Evolutionary conservation across 2,797 vertebrate species (phyloP), one percentile per base, ranked within the genome.

Genomic region (Pipistrellus pipistrellus): DNA sequence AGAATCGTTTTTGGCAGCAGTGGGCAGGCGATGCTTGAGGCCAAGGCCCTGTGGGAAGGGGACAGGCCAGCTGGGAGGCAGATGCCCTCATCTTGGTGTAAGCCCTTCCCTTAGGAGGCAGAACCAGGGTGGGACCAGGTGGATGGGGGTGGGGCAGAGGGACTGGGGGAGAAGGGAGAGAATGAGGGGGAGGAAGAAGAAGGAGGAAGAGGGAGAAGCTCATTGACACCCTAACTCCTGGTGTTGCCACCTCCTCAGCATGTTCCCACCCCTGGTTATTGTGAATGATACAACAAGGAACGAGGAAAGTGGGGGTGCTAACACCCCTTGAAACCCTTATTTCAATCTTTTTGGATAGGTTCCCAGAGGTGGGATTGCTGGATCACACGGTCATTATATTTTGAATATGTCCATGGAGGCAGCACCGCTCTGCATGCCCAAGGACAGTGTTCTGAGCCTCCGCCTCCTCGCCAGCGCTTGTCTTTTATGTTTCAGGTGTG

Each of bases 401-500:
- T 51, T 7, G 18, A 9, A 4, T 9, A 0, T 25, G 9, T 20
- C 14, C 12, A 0, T 0, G 8, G 15, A 64, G 35, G 18, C 6
- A 4, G 6, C 1, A 3, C 21, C 15, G 2, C 38, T 9, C 2
- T 7, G 20, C 6, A 0, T 18, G 9, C 25, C 4, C 38, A 46
- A 27, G 0, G 1, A 55, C 5, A 27, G 48, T 9, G n/a, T 15
- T 38, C 21, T 3, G 1, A 2, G 4, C 11, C 41, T 25, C 53
- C 0, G 0, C 8, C 11, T 30, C 15, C 55, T 62, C 2, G 1
- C 62, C n/a, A 7, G 9, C 3, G 2, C 41, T 3, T 1, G 2
- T 5, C 83, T 9, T 1, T 15, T 1, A 3, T 15, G 69, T 53
- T 62, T 30, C 5, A 2, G 57, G 57, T 30, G 5, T 62, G 27